Base-by-base conservation (phyloP, 2,888 invertebrate genomes). In the Lacanobia wlatinum region DNA sequence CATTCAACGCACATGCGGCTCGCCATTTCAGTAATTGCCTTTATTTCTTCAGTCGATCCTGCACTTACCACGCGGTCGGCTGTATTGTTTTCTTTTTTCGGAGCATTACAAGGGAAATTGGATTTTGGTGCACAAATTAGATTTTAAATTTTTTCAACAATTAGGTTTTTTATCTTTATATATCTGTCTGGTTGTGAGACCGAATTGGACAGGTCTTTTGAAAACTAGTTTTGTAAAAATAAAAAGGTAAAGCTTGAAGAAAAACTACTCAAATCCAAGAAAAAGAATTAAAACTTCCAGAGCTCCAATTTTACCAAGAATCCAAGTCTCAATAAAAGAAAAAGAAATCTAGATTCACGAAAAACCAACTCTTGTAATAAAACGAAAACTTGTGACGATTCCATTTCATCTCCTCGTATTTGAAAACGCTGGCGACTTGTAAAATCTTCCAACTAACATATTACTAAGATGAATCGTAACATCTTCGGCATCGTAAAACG, bases 1-100 rank as follows among this genome's bases (percentile, higher is more conserved):
- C 89, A 90, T 91, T 91, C 91, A 79, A 83, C 87, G 88, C 92
- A 93, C 93, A 92, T 92, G 91, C 89, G 91, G 82, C 89, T 87
- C 78, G 83, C 89, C 88, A 89, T 89, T 89, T 84, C 87, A 81
- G 90, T 92, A 93, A 94, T 93, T 92, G 91, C 90, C 88, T 90
- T 90, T 92, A 90, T 92, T 90, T 89, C 89, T 90, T 86, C 86
- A 71, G 79, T 64, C 76, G 77, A 82, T 82, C 55, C 66, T 70
- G 52, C 67, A 81, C 60, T 71, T 64, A 59, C 74, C 43, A 56
- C 70, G 56, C 52, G 40, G 66, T 71, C 46, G 48, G 59, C 40
- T 48, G 70, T 70, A 66, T 74, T 70, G 78, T 78, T 74, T 77
- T 62, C 52, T 78, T 69, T 76, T 82, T 83, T 70, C 52, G 46